Percentiles rank a stretch among this genome's conserved stretches.
These are phyloP conservation scores for Dioctria linearis DNA, from an alignment of 2,888 invertebrate genomes.

Conservation along the genomic window DNA sequence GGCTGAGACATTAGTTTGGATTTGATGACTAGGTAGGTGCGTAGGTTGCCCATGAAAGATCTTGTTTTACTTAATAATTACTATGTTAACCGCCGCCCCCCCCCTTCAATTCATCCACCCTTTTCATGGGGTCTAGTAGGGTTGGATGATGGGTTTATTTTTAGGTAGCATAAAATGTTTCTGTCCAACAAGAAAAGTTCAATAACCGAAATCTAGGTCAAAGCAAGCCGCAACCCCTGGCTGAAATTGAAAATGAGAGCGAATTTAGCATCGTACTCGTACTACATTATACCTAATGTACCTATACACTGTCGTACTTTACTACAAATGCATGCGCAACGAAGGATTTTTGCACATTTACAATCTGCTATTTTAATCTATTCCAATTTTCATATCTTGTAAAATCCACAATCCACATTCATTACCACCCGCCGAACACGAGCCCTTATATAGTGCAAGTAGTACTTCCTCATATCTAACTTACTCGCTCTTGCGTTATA, in stretches of 20 bases:
- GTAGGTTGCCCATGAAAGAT: no score
- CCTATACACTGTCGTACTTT: neutral
- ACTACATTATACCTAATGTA: neutral
- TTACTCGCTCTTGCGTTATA: no score
- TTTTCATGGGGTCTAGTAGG: no score
- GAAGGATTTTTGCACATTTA: slow-evolving; percentile 26
- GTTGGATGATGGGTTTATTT: slow-evolving; percentile 18
- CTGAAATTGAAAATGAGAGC: slow-evolving; percentile 62
- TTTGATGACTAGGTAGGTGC: neutral
- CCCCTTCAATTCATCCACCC: no score
- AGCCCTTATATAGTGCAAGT: no score
- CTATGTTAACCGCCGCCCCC: no score
- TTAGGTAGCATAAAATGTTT: slow-evolving; percentile 29
- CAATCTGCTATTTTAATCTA: neutral
- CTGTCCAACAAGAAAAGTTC: slow-evolving; percentile 61
- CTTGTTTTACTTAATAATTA: no score
- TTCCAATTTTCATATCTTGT: neutral
- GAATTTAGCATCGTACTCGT: slow-evolving; percentile 34
- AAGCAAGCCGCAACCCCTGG: slow-evolving; percentile 70
- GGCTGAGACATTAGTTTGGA: slow-evolving; percentile 1
- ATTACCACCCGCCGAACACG: no score
- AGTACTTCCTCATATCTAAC: no score
- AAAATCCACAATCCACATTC: no score
- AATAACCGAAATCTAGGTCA: slow-evolving; percentile 68
- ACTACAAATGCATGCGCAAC: neutral